Evolutionary conservation across 1,140 invertebrate genomes (phyloP).

Genomic region (Colletes gigas): DNA sequence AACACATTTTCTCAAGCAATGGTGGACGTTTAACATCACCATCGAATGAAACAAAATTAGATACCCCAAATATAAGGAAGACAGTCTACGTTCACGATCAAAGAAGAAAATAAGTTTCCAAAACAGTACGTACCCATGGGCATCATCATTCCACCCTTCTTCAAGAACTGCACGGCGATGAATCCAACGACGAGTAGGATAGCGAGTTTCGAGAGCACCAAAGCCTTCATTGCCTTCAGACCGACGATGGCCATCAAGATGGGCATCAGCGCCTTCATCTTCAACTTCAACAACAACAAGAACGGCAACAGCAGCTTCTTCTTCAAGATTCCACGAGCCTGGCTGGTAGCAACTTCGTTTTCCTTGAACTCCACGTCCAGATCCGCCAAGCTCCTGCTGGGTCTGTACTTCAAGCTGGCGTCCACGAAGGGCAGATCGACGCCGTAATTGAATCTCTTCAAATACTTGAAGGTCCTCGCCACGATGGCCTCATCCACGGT

Average conservation of each 20-base stretch:
- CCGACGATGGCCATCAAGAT: slow-evolving; percentile 89
- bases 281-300: slow-evolving; percentile 89
- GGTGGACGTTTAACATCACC: no score
- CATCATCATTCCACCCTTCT: slow-evolving; percentile 83
- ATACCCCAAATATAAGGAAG: no score
- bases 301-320: slow-evolving; percentile 91
- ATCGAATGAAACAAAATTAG: no score
- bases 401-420: slow-evolving; percentile 78
- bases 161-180: slow-evolving; percentile 87
- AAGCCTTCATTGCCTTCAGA: slow-evolving; percentile 90
- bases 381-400: slow-evolving; percentile 77
- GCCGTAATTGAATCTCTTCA: slow-evolving; percentile 87
- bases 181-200: slow-evolving; percentile 90
- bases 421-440: slow-evolving; percentile 84
- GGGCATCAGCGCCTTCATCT: slow-evolving; percentile 91
- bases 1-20: no score
- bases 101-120: no score
- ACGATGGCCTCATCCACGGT: slow-evolving; percentile 89
- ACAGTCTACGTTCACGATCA: no score
- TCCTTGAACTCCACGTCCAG: slow-evolving; percentile 86
- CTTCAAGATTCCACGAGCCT: slow-evolving; percentile 87
- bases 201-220: slow-evolving; percentile 90
- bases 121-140: slow-evolving; percentile 72
- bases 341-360: slow-evolving; percentile 85
- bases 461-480: slow-evolving; percentile 85